phyloP scores from a whole-genome alignment of 2,113 vertebrate genomes.

The Gadus chalcogrammus region DNA sequence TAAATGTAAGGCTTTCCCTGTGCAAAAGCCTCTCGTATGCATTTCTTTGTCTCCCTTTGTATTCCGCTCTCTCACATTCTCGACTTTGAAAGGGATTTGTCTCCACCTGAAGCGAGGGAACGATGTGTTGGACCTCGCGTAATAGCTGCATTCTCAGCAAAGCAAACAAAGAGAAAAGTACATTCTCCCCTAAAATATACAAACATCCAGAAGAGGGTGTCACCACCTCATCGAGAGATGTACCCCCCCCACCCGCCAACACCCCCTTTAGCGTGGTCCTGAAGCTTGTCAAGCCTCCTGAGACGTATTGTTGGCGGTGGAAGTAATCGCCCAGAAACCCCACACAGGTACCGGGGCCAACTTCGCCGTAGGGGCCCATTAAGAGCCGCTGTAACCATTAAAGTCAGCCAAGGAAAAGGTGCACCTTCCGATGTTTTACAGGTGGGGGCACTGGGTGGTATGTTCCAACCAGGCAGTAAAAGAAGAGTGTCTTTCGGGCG shows the following conservation, averaged over 20 bases:
- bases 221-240: too few species aligned
- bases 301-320: slow-evolving; percentile 48
- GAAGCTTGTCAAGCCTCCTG: slow-evolving; percentile 22
- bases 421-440: slow-evolving; percentile 56
- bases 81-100: too few species aligned
- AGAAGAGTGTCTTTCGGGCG: slow-evolving; percentile 23
- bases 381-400: slow-evolving; percentile 60
- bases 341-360: slow-evolving; percentile 39
- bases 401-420: slow-evolving; percentile 58
- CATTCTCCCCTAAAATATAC: too few species aligned
- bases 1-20: too few species aligned
- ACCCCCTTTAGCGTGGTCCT: slow-evolving; percentile 10
- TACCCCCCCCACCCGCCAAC: not conserved
- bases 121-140: too few species aligned
- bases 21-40: too few species aligned
- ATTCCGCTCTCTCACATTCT: too few species aligned
- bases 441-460: slow-evolving; percentile 37
- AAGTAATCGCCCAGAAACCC: slow-evolving; percentile 57
- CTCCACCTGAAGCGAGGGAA: too few species aligned
- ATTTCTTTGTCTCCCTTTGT: too few species aligned
- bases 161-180: too few species aligned
- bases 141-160: too few species aligned
- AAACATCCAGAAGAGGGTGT: too few species aligned
- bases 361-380: slow-evolving; percentile 18
- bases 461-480: slow-evolving; percentile 40